Conservation (phyloP, 2,797 vertebrate species). For the Schizopygopsis pylzovi region DNA sequence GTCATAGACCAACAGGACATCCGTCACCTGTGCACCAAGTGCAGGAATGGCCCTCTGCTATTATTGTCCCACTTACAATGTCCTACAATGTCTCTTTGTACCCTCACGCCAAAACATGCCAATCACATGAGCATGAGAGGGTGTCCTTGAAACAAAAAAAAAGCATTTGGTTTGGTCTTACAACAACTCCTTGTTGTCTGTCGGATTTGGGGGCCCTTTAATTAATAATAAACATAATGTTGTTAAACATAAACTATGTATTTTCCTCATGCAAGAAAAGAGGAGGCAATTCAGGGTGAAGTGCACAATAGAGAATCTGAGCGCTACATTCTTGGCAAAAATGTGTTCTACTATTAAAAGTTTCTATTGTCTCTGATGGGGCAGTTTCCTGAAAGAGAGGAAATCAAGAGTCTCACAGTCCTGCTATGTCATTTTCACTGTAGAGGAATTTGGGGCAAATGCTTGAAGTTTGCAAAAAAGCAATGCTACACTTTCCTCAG, state of each 20-base stretch:
- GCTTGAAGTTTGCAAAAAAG: constrained; percentile 10
- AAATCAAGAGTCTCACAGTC: constrained; percentile 45
- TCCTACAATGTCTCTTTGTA: constrained; percentile 56
- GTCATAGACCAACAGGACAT: constrained; percentile 64
- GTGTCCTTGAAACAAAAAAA: constrained; percentile 43
- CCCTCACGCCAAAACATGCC: constrained; percentile 58
- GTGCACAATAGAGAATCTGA: constrained; percentile 51
- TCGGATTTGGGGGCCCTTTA: constrained; percentile 5
- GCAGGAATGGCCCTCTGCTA: constrained; percentile 52
- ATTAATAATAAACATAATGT: not conserved
- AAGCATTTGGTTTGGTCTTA: constrained; percentile 39
- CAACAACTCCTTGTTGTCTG: constrained; percentile 18
- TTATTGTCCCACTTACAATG: constrained; percentile 63
- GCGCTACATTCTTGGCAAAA: constrained; percentile 62
- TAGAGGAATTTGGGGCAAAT: constrained; percentile 45
- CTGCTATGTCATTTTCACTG: constrained; percentile 32
- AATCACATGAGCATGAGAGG: constrained; percentile 51
- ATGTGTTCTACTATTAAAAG: constrained; percentile 55
- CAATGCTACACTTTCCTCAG: constrained; percentile 10
- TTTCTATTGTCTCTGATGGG: constrained; percentile 61
- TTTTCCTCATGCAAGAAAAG: not conserved
- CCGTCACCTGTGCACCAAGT: constrained; percentile 65
- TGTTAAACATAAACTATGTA: not conserved
- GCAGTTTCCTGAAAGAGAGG: constrained; percentile 57
- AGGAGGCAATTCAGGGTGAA: not conserved